Base-by-base conservation (phyloP, 1,140 invertebrate species). In the Aphidius gifuensis region DNA sequence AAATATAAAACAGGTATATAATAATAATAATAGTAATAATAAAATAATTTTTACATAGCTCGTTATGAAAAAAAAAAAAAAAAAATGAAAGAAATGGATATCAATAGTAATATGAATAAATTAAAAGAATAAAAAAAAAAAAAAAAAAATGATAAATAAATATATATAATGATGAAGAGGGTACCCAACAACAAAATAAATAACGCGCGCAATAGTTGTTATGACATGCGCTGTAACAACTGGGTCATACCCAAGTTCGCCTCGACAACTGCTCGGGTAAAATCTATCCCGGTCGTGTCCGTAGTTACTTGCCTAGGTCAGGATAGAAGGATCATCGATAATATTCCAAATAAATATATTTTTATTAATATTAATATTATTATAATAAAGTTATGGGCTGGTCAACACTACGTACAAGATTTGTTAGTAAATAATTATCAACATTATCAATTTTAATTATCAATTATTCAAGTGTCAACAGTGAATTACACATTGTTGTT, bases 391-490 rank as follows among this genome's bases (percentile, higher is more conserved):
- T 61, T 63, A 82, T 82, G 79, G 80, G 79, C 61, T 81, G 80
- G 79, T 80, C 80, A 49, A 79, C 73, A 53, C 68, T 82, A 54
- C 77, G 78, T 55, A 75, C 74, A 58, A 74, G 77, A 65, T 74
- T 80, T 51, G 78, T 81, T 74, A 80, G 78, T 80, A 79, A 6
- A 61, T 44, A 50, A 16, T 5, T 32, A 23, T 47, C 1, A 16
- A 16, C 23, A 32, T 32, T 32, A 32, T 32, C 4, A 32, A 32
- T 32, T 32, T 32, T 32, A 16, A 49, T 56, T 9, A 42, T 16
- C 47, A 42, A 51, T 23, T 54, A 38, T 38, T 16, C 39, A 42
- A 50, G 49, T 44, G 42, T 9, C 42, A 42, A 38, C 58, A 32
- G 23, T 32, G 23, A 32, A 32, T 32, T 32, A 1, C 0, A 0